These are phyloP conservation scores for Atta texana DNA, from an alignment of 1,140 invertebrate genomes.

Conservation along the genomic window DNA sequence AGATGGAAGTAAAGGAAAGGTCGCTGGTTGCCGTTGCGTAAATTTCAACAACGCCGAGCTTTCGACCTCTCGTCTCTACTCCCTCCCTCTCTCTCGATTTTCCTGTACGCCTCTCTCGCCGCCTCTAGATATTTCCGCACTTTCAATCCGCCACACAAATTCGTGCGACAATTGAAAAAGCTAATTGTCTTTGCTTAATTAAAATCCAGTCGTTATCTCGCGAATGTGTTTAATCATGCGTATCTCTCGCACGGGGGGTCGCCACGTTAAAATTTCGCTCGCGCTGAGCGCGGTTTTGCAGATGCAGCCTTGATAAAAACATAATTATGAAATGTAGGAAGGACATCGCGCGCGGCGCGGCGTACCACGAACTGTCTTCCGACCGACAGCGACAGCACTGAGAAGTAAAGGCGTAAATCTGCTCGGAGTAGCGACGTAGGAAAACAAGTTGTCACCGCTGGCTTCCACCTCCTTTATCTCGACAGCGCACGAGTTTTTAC, in stretches of 20 bases:
- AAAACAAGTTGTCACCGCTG: conserved; percentile 58
- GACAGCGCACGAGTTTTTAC: conserved; percentile 48
- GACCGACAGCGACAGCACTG: conserved; percentile 28
- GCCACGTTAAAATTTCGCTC: conserved; percentile 53
- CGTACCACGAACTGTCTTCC: conserved; percentile 33
- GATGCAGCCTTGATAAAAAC: conserved; percentile 56
- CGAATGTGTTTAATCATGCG: conserved; percentile 58
- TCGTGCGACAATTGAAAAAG: conserved; percentile 60
- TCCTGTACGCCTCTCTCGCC: conserved; percentile 16
- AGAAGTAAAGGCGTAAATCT: conserved; percentile 51
- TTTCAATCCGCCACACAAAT: conserved; percentile 55
- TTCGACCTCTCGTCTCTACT: conserved; percentile 63
- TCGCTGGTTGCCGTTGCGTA: conserved; percentile 77
- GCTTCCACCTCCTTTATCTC: conserved; percentile 50
- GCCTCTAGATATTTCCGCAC: conserved; percentile 22
- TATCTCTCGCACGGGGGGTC: conserved; percentile 17
- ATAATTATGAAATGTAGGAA: conserved; percentile 59
- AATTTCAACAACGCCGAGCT: conserved; percentile 76
- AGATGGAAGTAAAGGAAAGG: conserved; percentile 83
- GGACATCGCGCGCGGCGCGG: conserved; percentile 6
- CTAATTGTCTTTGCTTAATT: conserved; percentile 65
- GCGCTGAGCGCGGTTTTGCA: conserved; percentile 30
- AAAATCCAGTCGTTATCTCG: conserved; percentile 60
- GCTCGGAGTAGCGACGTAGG: conserved; percentile 36
- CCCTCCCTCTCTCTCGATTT: neutral